phyloP scores from a whole-genome alignment of 1,140 invertebrate genomes.

The Drosophila obscura region DNA sequence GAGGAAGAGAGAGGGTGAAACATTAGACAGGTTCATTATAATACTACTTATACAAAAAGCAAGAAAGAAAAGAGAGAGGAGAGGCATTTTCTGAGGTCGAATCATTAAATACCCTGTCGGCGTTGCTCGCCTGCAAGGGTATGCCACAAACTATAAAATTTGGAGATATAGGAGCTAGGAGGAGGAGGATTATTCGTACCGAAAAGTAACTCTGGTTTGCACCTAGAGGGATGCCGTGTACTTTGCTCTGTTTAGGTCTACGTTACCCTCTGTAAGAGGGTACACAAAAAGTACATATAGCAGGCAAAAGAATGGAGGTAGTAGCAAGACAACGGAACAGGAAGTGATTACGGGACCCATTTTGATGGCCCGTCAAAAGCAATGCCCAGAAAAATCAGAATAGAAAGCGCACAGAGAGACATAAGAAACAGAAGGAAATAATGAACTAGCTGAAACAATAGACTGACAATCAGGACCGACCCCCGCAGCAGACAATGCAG shows the following conservation, averaged over 20 bases:
- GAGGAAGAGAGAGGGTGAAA: conserved; percentile 14
- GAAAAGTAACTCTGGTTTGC: too few species aligned
- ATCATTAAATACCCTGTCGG: too few species aligned
- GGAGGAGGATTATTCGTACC: too few species aligned
- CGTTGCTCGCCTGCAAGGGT: too few species aligned
- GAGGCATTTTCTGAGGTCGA: conserved; percentile 1
- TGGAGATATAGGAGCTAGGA: too few species aligned
- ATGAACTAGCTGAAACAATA: conserved; percentile 73
- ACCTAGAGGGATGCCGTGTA: too few species aligned
- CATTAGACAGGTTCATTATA: conserved; percentile 57
- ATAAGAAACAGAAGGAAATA: conserved; percentile 45
- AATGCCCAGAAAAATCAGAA: conserved; percentile 45
- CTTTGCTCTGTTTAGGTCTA: too few species aligned
- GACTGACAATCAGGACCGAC: conserved; percentile 52
- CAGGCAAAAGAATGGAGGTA: conserved; percentile 4
- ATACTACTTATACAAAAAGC: conserved; percentile 10
- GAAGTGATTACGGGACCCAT: conserved; percentile 79
- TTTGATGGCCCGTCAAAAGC: conserved; percentile 71
- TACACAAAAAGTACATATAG: too few species aligned
- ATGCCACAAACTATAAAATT: too few species aligned
- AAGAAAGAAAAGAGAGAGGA: not conserved
- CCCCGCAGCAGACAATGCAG: conserved; percentile 12
- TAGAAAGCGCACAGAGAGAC: not conserved
- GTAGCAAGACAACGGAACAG: conserved; percentile 34
- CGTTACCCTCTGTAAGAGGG: too few species aligned